Conservation (phyloP, 2,113 vertebrate species). For the Uropsilus gracilis region DNA sequence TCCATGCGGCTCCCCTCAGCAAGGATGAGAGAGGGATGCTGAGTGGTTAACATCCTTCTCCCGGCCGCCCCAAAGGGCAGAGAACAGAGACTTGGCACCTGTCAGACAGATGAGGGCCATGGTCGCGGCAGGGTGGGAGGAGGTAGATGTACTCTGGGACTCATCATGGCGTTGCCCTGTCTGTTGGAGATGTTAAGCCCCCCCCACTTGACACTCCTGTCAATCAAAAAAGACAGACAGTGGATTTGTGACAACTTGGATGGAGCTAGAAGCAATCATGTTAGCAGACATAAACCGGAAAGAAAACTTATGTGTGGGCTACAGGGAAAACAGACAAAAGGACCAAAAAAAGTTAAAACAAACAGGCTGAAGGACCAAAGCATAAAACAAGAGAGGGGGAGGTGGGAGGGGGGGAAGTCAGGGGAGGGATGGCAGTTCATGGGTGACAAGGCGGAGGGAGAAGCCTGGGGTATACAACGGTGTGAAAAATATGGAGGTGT, state of each 20-base stretch:
- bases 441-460: too few relatives aligned
- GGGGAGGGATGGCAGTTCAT: too few relatives aligned
- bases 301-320: too few relatives aligned
- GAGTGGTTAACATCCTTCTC: neutral
- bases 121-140: neutral
- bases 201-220: neutral
- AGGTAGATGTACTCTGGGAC: neutral
- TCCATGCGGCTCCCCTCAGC: neutral
- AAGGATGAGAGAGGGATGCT: neutral
- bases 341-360: too few relatives aligned
- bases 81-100: neutral
- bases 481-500: too few relatives aligned
- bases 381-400: too few relatives aligned
- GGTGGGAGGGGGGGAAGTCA: too few relatives aligned
- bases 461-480: too few relatives aligned
- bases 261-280: too few relatives aligned
- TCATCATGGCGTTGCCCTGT: neutral
- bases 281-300: too few relatives aligned
- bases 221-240: neutral
- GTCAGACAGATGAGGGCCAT: neutral
- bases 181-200: neutral
- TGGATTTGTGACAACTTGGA: neutral
- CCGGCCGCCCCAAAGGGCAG: neutral
- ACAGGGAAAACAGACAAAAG: too few relatives aligned
- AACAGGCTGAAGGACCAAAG: too few relatives aligned